phyloP scores from a whole-genome alignment of 1,140 invertebrate species.

The Cydia amplana region DNA sequence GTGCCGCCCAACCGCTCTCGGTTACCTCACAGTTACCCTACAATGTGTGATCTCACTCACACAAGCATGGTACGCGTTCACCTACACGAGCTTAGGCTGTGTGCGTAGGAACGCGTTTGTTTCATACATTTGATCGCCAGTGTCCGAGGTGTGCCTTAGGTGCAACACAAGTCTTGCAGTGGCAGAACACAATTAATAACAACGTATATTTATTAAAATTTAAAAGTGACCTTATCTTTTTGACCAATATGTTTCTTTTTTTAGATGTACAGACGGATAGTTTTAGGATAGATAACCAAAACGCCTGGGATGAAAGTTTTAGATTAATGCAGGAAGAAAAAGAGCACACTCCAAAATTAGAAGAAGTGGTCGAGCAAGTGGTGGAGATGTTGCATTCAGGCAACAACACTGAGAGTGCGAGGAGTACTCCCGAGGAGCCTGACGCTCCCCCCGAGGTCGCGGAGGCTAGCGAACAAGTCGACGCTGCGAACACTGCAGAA shows the following conservation, averaged over 20 bases:
- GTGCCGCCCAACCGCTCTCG: no score
- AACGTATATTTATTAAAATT: no score
- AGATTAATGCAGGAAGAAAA: constrained; percentile 34
- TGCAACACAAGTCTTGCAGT: no score
- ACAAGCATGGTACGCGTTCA: no score
- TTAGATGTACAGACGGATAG: constrained; percentile 31
- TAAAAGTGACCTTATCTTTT: neutral
- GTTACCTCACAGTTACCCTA: no score
- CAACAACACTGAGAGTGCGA: constrained; percentile 33
- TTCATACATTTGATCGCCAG: no score
- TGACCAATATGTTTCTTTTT: neutral
- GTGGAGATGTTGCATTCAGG: constrained; percentile 45
- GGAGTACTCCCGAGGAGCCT: constrained; percentile 24
- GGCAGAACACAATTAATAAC: no score
- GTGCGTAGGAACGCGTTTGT: no score
- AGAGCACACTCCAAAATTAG: constrained; percentile 44
- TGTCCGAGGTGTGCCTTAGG: no score
- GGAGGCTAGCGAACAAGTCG: constrained; percentile 7
- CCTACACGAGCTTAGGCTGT: no score
- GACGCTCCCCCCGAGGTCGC: constrained; percentile 15
- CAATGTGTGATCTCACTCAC: no score
- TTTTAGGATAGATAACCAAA: constrained; percentile 30
- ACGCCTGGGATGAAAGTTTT: constrained; percentile 24
- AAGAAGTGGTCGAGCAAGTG: constrained; percentile 54
- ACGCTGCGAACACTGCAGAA: constrained; percentile 6